phyloP scores from a whole-genome alignment of 2,888 invertebrate genomes.

The Eumacrocentrus americanus region DNA sequence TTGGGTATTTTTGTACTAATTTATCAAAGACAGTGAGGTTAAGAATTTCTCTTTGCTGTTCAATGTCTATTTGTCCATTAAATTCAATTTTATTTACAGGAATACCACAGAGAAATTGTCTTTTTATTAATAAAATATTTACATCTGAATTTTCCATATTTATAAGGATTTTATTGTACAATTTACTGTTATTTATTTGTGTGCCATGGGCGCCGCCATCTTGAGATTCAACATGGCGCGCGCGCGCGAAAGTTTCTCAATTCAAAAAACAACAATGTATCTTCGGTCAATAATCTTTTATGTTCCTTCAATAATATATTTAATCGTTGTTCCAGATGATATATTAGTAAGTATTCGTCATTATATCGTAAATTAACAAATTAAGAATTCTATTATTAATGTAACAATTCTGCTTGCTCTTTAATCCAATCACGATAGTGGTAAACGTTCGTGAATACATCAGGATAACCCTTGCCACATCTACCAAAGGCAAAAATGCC shows the following conservation, averaged over 20 bases:
- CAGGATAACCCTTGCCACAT: constrained; percentile 3
- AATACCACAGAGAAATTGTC: constrained; percentile 48
- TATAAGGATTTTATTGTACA: too few species aligned
- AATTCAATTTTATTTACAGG: constrained; percentile 46
- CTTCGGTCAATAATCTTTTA: too few species aligned
- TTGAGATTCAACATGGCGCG: background rate
- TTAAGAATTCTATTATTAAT: background rate
- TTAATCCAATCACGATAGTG: constrained; percentile 5
- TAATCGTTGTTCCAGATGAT: too few species aligned
- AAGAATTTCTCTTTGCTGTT: constrained; percentile 66
- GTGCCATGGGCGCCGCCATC: background rate
- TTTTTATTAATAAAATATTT: background rate
- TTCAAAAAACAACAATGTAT: background rate
- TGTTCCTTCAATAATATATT: too few species aligned
- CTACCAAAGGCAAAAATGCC: constrained; percentile 47
- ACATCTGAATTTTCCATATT: background rate
- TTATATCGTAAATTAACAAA: background rate
- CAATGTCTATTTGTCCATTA: constrained; percentile 28
- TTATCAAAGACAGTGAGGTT: constrained; percentile 66
- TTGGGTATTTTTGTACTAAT: constrained; percentile 67
- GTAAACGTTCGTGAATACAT: background rate
- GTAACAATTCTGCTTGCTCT: background rate
- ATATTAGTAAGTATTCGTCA: too few species aligned
- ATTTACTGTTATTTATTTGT: background rate
- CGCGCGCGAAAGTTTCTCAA: background rate